These are phyloP conservation scores for Macroramphosus scolopax DNA, from an alignment of 2,797 vertebrate species.

Conservation along the genomic window DNA sequence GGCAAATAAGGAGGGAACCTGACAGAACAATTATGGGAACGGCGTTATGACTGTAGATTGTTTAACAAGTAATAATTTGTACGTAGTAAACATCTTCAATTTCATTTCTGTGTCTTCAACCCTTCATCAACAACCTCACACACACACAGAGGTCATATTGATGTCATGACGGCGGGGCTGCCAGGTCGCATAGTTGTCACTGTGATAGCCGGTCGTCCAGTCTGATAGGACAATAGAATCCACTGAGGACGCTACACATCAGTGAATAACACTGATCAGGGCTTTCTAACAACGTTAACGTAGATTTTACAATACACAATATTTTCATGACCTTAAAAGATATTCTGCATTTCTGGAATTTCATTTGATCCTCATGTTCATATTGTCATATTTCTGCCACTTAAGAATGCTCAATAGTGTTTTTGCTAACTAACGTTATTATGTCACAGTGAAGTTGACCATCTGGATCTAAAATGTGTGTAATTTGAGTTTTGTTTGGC, in stretches of 20 bases:
- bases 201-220: constrained; percentile 8
- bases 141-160: neutral
- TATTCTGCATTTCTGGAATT: neutral
- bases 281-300: too few species aligned
- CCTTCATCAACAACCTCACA: constrained; percentile 1
- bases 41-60: neutral
- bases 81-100: too few species aligned
- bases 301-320: neutral
- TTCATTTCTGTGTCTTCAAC: too few species aligned
- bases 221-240: constrained; percentile 13
- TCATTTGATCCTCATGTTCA: too few species aligned
- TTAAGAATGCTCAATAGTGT: too few species aligned
- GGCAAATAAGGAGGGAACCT: constrained; percentile 14
- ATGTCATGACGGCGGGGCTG: constrained; percentile 21
- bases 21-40: constrained; percentile 1
- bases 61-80: neutral
- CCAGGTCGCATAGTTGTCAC: constrained; percentile 21
- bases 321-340: neutral
- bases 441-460: too few species aligned
- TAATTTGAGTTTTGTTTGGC: too few species aligned
- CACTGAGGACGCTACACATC: constrained; percentile 2
- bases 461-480: too few species aligned
- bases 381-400: too few species aligned
- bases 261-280: too few species aligned
- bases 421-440: too few species aligned